Conservation (phyloP, 53 echinoderm and acorn worm genomes). For the Paracentrotus lividus region DNA sequence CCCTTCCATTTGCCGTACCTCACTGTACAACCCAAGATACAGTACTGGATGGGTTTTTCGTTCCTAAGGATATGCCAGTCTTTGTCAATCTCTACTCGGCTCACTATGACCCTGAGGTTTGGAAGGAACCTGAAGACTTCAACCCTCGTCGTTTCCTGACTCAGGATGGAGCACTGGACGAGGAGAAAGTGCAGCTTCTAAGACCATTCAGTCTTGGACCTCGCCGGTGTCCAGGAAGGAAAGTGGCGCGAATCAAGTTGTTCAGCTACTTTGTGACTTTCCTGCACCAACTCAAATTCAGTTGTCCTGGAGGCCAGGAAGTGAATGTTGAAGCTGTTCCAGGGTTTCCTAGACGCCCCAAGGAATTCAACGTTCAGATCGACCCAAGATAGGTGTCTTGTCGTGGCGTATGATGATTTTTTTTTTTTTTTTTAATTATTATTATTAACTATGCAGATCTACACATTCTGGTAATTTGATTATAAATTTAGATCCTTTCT, state of each 20-base stretch:
- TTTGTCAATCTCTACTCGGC: constrained; percentile 79
- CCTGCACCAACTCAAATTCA: constrained; percentile 51
- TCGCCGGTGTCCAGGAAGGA: constrained; percentile 66
- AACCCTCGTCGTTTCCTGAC: constrained; percentile 65
- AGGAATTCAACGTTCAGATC: constrained; percentile 19
- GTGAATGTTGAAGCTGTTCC: neutral
- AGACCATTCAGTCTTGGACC: constrained; percentile 66
- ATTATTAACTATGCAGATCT: no score
- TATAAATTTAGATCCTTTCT: no score
- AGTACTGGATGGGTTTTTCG: constrained; percentile 80
- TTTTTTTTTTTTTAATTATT: no score
- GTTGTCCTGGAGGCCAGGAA: neutral
- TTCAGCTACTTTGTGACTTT: constrained; percentile 67
- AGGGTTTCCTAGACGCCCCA: neutral
- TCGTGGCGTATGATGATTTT: no score
- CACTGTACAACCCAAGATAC: constrained; percentile 90
- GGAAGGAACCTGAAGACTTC: constrained; percentile 68
- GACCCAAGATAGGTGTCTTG: neutral
- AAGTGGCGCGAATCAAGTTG: constrained; percentile 64
- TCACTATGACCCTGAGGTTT: constrained; percentile 60
- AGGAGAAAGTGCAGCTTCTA: constrained; percentile 4
- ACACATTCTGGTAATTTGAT: no score
- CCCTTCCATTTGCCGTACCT: constrained; percentile 80
- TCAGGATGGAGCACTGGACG: constrained; percentile 77
- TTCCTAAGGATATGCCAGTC: constrained; percentile 87